Conservation (phyloP, 2,797 vertebrate genomes). For the Brotogeris chrysoptera region DNA sequence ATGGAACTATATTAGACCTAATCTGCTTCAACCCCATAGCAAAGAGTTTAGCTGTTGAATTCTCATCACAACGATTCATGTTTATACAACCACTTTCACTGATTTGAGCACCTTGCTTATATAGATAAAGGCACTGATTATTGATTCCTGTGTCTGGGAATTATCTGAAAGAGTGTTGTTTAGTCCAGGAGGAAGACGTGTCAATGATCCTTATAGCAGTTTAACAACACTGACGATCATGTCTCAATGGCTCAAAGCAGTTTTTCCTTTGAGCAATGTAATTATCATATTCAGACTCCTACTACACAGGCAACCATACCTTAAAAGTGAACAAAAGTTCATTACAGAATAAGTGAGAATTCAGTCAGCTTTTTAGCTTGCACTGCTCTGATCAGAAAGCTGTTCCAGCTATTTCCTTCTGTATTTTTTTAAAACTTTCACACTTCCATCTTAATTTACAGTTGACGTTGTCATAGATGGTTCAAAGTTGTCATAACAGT, state of each 20-base stretch:
- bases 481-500: background rate
- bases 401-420: background rate
- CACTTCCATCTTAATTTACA: background rate
- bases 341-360: background rate
- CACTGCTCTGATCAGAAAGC: background rate
- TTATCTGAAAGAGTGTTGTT: background rate
- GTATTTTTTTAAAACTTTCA: background rate
- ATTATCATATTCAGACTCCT: background rate
- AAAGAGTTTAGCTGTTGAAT: background rate
- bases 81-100: background rate
- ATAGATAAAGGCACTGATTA: background rate
- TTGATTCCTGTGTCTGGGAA: background rate
- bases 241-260: background rate
- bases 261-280: background rate
- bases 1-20: background rate
- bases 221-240: background rate
- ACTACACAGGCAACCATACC: background rate
- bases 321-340: background rate
- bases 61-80: background rate
- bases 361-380: background rate
- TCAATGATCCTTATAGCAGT: background rate
- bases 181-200: background rate
- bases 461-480: background rate
- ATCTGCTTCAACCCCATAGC: rapidly evolving
- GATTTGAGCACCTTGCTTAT: background rate